phyloP scores from a whole-genome alignment of 2,888 invertebrate genomes.

The Omphaloscelis lunosa region DNA sequence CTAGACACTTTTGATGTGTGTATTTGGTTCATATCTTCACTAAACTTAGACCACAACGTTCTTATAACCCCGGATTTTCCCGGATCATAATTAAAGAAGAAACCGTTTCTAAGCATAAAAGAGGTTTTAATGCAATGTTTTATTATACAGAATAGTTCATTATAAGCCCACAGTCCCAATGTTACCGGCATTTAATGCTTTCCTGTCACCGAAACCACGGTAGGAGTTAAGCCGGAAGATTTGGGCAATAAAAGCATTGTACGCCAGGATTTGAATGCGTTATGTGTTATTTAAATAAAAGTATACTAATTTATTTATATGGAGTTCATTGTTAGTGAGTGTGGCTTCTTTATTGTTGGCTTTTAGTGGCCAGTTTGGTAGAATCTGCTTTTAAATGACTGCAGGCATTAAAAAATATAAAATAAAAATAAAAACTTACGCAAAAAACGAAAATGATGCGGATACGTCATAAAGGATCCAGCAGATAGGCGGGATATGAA shows the following conservation, averaged over 20 bases:
- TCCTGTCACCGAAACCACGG: slow-evolving; percentile 46
- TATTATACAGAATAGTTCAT: slow-evolving; percentile 56
- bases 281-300: slow-evolving; percentile 47
- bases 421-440: too few relatives aligned
- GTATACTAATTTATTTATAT: slow-evolving; percentile 32
- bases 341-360: neutral
- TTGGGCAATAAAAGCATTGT: slow-evolving; percentile 59
- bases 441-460: too few relatives aligned
- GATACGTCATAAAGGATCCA: too few relatives aligned
- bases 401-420: too few relatives aligned
- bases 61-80: slow-evolving; percentile 16
- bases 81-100: slow-evolving; percentile 43
- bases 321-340: slow-evolving; percentile 16
- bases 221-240: slow-evolving; percentile 58
- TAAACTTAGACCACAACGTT: neutral
- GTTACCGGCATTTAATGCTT: slow-evolving; percentile 58
- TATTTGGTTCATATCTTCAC: too few relatives aligned
- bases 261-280: slow-evolving; percentile 33
- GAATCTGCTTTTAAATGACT: neutral
- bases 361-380: neutral
- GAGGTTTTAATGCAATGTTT: slow-evolving; percentile 38
- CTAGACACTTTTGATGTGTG: too few relatives aligned
- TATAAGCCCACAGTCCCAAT: slow-evolving; percentile 46
- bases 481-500: too few relatives aligned
- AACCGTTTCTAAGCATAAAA: slow-evolving; percentile 28